Base-by-base conservation (phyloP, 2,888 invertebrate species). In the Hyles lineata region DNA sequence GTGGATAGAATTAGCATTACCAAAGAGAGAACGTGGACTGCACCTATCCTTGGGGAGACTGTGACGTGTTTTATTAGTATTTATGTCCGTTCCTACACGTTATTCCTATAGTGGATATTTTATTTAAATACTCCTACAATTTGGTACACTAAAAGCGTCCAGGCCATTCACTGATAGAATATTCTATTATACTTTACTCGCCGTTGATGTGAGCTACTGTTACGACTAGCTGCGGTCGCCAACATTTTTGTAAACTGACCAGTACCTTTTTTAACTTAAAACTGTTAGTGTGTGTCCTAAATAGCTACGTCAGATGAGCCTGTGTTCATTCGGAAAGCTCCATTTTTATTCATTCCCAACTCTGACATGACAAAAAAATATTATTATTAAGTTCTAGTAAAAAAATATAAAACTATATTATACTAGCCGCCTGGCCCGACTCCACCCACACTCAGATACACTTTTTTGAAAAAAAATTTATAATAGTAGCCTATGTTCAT, bases 91-190 rank as follows among this genome's bases (percentile, higher is more conserved):
- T 60, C 11, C 5, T 25, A 25, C 32, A 23, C 9, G 59, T 23
- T 72, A 63, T 72, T 63, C 55, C 58, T 58, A 55, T 5, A 67
- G 35, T 23, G 55, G 52, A 55, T 62, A 62, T 55, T 62, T 75
- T 70, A 76, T 75, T 77, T 74, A 71, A 74, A 75, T 74, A 76
- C 72, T 72, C 72, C 63, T 63, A 74, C 60, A 60, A 60, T 72
- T 72, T 60, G n/a, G 50, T 69, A 25, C 70, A 62, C 79, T 79
- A 80, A 79, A 79, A 80, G 79, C 80, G 74, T 77, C 74, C 76
- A 76, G 77, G 60, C 71, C 72, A 75, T 70, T 29, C 21, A 17
- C 70, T 74, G 73, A 73, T 80, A 74, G 78, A 80, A 79, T 79
- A 80, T 79, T 79, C 79, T 76, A 76, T 73, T 29, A 63, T 62